Conservation (phyloP, 2,888 invertebrate species). For the Cephus runcator region DNA sequence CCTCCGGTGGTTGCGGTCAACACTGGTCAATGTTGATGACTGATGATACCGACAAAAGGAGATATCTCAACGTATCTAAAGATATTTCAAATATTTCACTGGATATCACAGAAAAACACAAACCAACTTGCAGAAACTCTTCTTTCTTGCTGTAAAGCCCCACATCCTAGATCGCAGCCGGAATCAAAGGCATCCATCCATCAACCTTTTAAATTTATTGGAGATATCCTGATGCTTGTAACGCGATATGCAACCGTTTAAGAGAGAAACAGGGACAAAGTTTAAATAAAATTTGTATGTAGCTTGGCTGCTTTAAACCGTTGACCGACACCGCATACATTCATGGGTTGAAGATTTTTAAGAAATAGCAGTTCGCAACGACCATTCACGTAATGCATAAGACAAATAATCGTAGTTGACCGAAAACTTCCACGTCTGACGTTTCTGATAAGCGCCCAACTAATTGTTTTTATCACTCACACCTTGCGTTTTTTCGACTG, state of each 20-base stretch:
- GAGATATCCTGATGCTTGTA: neutral
- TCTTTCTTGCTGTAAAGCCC: neutral
- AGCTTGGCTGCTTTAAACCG: neutral
- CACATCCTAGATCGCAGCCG: neutral
- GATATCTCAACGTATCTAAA: neutral
- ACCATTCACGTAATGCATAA: neutral
- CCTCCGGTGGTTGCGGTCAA: neutral
- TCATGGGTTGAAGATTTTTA: neutral
- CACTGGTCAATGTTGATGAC: neutral
- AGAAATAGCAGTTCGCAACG: neutral
- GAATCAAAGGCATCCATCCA: neutral
- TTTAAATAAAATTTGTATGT: neutral
- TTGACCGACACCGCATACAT: neutral
- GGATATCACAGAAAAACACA: neutral
- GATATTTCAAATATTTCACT: neutral
- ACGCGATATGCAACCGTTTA: neutral
- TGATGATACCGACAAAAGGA: neutral
- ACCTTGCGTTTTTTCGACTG: neutral
- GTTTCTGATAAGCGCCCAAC: neutral
- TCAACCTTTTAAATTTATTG: neutral
- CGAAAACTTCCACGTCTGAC: neutral
- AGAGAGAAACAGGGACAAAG: neutral
- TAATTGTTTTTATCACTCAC: neutral
- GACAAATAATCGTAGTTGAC: neutral
- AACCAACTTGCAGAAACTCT: neutral